Evolutionary conservation across 2,888 invertebrate species (phyloP).

Genomic region (Trichacis sp.): DNA sequence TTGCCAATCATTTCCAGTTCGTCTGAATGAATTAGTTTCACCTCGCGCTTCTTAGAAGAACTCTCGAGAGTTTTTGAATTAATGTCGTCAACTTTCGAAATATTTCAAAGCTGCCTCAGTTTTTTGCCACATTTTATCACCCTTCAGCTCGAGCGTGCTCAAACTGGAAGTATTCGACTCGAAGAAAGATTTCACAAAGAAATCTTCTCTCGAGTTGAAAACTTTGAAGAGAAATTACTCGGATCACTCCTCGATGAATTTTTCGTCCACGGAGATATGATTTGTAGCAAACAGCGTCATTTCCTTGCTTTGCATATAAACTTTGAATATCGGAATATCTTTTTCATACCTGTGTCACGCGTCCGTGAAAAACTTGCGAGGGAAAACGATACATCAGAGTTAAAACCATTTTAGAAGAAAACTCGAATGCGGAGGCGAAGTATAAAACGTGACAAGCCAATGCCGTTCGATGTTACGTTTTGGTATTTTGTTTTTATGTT

Average conservation of each 20-base stretch:
- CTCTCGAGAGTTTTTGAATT: slow-evolving; percentile 23
- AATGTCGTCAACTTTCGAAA: slow-evolving; percentile 32
- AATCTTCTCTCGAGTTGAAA: slow-evolving; percentile 9
- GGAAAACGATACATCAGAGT: not conserved
- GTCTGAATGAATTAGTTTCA: slow-evolving; percentile 4
- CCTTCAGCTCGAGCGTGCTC: not conserved
- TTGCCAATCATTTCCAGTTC: slow-evolving; percentile 4
- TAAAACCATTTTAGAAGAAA: no score
- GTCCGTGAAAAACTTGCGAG: not conserved
- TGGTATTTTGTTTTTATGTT: no score
- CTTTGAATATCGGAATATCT: not conserved
- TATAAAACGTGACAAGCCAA: no score
- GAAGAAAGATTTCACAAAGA: slow-evolving; percentile 12
- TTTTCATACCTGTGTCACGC: not conserved
- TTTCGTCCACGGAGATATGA: not conserved
- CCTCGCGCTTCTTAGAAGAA: not conserved
- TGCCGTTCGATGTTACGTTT: no score
- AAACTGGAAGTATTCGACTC: slow-evolving; percentile 9
- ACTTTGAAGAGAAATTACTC: slow-evolving; percentile 1
- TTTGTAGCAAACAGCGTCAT: not conserved
- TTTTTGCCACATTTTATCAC: slow-evolving; percentile 19
- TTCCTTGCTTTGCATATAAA: not conserved
- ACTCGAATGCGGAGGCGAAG: no score
- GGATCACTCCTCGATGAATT: not conserved
- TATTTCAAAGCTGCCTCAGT: slow-evolving; percentile 23